phyloP scores from a whole-genome alignment of 2,888 invertebrate genomes.

The Lapara coniferarum region DNA sequence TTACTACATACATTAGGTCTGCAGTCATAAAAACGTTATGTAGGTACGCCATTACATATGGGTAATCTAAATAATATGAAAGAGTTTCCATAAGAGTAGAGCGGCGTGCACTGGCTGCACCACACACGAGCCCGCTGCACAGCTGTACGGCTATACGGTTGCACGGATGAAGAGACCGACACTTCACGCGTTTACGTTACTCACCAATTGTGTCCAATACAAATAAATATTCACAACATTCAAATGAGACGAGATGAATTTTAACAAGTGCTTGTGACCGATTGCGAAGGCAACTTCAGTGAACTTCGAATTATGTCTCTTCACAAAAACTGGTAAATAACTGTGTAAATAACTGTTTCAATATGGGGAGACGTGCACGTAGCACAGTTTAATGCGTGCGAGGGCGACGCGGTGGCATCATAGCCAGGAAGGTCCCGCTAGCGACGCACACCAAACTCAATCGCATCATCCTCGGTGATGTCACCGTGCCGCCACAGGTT shows the following conservation, averaged over 20 bases:
- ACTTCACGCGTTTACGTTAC: not conserved
- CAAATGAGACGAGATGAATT: not conserved
- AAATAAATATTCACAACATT: constrained; percentile 27
- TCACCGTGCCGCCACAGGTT: constrained; percentile 99
- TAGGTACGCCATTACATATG: constrained; percentile 27
- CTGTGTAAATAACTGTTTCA: constrained; percentile 51
- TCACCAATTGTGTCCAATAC: constrained; percentile 4
- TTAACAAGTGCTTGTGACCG: constrained; percentile 14
- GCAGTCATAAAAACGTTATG: constrained; percentile 26
- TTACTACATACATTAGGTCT: constrained; percentile 24
- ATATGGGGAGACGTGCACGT: constrained; percentile 59
- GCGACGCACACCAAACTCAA: constrained; percentile 79
- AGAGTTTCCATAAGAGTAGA: not conserved
- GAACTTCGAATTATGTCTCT: constrained; percentile 28
- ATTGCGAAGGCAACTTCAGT: constrained; percentile 24
- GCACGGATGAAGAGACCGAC: constrained; percentile 9
- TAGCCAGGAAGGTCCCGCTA: constrained; percentile 53
- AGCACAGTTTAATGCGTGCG: constrained; percentile 53
- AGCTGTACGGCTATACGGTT: too few species aligned
- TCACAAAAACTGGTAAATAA: constrained; percentile 59
- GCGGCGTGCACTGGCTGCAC: not conserved
- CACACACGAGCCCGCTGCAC: not conserved
- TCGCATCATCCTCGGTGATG: constrained; percentile 95
- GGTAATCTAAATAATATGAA: constrained; percentile 23
- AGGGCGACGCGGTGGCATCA: constrained; percentile 51